These are phyloP conservation scores for Danionella dracula DNA, from an alignment of 2,797 vertebrate species.

Conservation along the genomic window DNA sequence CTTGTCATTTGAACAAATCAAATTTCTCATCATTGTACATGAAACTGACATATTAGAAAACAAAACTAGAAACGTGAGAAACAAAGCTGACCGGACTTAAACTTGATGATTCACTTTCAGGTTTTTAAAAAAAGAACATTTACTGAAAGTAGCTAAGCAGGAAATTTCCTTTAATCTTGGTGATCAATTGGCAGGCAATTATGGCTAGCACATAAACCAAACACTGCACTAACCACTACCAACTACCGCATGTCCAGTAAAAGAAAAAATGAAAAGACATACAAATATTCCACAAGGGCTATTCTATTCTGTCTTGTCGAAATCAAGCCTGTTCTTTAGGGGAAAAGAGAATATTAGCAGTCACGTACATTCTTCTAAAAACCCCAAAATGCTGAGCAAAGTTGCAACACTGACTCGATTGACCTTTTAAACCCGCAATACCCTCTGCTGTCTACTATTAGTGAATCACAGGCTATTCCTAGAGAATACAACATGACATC, in stretches of 20 bases:
- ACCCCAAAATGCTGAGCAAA: background rate
- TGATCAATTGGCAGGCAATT: slow-evolving; percentile 8
- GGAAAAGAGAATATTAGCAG: background rate
- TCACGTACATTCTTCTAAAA: slow-evolving; percentile 15
- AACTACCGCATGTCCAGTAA: too few species aligned
- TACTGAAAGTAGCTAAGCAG: slow-evolving; percentile 14
- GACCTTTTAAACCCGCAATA: slow-evolving; percentile 1
- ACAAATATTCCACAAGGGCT: too few species aligned
- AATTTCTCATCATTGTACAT: background rate
- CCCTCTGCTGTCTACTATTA: background rate
- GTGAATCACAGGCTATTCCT: background rate
- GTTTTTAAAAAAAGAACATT: background rate
- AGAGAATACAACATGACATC: background rate
- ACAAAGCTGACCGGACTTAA: slow-evolving; percentile 4
- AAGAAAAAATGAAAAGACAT: background rate
- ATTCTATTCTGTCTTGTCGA: too few species aligned
- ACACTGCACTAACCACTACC: background rate
- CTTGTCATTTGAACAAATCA: too few species aligned
- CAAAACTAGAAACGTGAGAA: background rate
- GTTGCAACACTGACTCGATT: background rate
- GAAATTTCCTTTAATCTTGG: slow-evolving; percentile 16
- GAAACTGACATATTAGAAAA: background rate
- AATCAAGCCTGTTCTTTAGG: too few species aligned
- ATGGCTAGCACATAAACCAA: background rate
- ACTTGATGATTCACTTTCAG: slow-evolving; percentile 35